Conservation (phyloP, 2,113 vertebrate genomes). For the Raja brachyura region DNA sequence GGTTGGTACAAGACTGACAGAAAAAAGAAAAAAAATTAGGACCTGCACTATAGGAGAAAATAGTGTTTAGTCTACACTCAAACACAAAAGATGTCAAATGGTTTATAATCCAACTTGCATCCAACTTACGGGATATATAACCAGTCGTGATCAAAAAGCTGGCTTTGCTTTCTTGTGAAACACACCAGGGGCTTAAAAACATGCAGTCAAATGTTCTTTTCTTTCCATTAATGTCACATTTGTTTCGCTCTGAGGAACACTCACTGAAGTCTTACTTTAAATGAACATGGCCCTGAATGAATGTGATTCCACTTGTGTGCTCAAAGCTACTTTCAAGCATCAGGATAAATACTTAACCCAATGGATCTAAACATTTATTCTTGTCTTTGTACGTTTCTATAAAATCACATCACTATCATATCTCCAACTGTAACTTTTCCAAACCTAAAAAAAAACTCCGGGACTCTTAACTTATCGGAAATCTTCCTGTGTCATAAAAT, state of each 20-base stretch:
- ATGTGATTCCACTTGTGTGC: neutral
- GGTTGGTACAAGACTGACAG: neutral
- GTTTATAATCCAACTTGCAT: neutral
- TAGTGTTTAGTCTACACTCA: neutral
- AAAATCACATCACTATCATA: neutral
- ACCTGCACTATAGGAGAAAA: neutral
- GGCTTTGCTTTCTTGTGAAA: neutral
- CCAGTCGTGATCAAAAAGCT: neutral
- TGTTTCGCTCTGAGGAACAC: neutral
- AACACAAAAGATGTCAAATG: neutral
- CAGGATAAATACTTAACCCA: neutral
- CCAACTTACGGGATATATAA: neutral
- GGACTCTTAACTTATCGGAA: neutral
- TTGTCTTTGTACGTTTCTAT: neutral
- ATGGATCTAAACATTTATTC: neutral
- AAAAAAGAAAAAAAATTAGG: neutral
- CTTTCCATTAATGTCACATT: constrained; percentile 13
- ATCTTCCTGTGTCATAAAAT: neutral
- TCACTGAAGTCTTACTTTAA: neutral
- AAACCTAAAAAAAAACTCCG: neutral
- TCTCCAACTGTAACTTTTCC: neutral
- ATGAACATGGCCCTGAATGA: neutral
- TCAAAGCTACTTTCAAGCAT: neutral
- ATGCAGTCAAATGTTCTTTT: neutral
- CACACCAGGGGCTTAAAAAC: neutral